Base-by-base conservation (phyloP, 2,113 vertebrate species). In the Propithecus coquereli region DNA sequence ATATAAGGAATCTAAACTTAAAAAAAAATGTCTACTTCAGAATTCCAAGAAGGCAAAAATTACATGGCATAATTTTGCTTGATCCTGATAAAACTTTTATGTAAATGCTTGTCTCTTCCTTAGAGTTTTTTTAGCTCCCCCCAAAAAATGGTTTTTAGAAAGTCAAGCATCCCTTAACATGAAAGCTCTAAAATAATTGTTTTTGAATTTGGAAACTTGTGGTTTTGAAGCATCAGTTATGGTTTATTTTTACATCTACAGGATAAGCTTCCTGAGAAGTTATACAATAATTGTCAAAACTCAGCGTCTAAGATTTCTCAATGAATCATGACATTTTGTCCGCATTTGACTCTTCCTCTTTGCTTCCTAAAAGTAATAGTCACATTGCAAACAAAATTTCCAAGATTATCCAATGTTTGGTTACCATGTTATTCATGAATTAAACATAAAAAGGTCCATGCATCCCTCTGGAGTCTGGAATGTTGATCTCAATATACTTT, bases 381-480 rank as follows among this genome's bases (percentile, higher is more conserved):
- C 43, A 86, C 27, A 50, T 16, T 25, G 27, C 27, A 93, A 68
- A 95, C 37, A 92, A 95, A 87, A 88, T 88, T 90, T 86, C 43
- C 71, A 95, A 32, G 12, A 73, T 40, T 68, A 8, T 30, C 30
- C 5, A 32, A 34, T 66, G 8, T 63, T 50, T 85, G 2, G 30
- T 73, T 45, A 70, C 4, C 14, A 20, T 4, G 25, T 54, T 93
- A 27, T 45, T 30, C 5, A 45, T 61, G 23, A 90, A 70, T n/a
- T 45, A 81, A 68, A 82, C 71, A 2, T 37, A 70, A 82, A 43
- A 20, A 50, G 4, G 23, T 61, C 16, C 32, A 0, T 47, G 30
- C 25, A 30, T 20, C 30, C 14, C 11, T 57, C 34, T 34, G 25
- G 32, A 61, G 45, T 63, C 22, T 63, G 14, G 66, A 66, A 61